A percentile compares a stretch with the other conserved stretches of the same genome.
These are phyloP conservation scores for Arctocebus calabarensis DNA, from an alignment of 2,797 vertebrate genomes.

Conservation along the genomic window DNA sequence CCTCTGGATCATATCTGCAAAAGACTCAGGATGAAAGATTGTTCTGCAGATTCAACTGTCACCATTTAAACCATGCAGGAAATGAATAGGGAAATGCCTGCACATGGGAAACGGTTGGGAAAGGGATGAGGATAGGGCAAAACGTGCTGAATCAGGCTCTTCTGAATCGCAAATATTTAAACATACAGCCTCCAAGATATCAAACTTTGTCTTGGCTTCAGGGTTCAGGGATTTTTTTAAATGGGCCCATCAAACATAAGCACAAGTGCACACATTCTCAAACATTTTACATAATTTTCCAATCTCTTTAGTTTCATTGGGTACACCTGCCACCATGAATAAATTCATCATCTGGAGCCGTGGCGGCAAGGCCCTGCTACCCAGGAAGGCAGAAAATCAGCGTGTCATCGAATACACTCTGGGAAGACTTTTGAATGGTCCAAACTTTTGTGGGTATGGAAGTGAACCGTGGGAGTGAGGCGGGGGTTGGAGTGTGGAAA, in stretches of 20 bases:
- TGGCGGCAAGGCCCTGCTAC: not conserved
- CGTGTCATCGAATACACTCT: rapidly evolving
- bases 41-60: not conserved
- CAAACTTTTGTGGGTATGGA: not conserved
- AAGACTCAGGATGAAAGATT: not conserved
- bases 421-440: not conserved
- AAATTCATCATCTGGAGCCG: constrained; percentile 37
- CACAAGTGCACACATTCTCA: not conserved
- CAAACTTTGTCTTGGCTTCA: constrained; percentile 68
- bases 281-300: constrained; percentile 64
- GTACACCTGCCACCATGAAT: constrained; percentile 65
- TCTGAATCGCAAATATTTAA: constrained; percentile 58
- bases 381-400: not conserved
- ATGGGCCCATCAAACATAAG: constrained; percentile 60
- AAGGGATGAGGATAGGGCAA: not conserved
- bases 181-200: not conserved
- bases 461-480: not conserved
- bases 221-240: constrained; percentile 67
- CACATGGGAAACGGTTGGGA: not conserved
- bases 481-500: rapidly evolving
- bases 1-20: not conserved
- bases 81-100: not conserved
- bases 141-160: constrained; percentile 24
- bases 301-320: constrained; percentile 63
- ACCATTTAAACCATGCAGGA: not conserved